phyloP scores from a whole-genome alignment of 1,140 invertebrate genomes.

The Hetaerina americana region DNA sequence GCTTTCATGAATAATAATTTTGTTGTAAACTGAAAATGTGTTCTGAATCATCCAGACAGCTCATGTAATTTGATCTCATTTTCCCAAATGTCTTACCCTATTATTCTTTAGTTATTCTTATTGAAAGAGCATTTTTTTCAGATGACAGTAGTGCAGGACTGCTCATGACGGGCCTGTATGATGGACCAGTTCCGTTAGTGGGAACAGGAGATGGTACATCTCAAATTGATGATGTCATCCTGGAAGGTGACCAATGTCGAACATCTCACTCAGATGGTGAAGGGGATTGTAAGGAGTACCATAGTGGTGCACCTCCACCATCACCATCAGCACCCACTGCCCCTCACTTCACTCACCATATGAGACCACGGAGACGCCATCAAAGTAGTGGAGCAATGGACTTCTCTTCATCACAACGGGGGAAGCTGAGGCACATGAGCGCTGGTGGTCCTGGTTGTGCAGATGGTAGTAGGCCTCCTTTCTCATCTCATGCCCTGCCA shows the following conservation, averaged over 20 bases:
- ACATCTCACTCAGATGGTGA: neutral
- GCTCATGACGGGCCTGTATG: constrained; percentile 35
- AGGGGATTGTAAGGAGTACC: neutral
- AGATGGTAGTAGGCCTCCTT: neutral
- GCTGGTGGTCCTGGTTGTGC: neutral
- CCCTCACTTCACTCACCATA: neutral
- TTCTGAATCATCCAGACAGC: no score
- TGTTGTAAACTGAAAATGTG: no score
- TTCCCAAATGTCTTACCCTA: no score
- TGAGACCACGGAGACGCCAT: neutral
- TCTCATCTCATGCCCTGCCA: neutral
- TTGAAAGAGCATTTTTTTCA: no score
- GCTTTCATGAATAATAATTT: no score
- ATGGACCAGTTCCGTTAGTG: constrained; percentile 10
- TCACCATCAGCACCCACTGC: neutral
- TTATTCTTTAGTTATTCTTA: no score
- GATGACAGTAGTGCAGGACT: constrained; percentile 45
- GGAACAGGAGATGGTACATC: constrained; percentile 10
- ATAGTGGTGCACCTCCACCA: neutral
- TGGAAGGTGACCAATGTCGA: neutral
- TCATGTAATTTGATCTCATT: no score
- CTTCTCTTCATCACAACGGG: neutral
- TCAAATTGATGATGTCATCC: neutral
- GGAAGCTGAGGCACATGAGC: neutral
- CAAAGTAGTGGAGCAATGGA: constrained; percentile 1